Evolutionary conservation across 92 coral and sea anemone species (phyloP).

Genomic region (Muricea muricata): DNA sequence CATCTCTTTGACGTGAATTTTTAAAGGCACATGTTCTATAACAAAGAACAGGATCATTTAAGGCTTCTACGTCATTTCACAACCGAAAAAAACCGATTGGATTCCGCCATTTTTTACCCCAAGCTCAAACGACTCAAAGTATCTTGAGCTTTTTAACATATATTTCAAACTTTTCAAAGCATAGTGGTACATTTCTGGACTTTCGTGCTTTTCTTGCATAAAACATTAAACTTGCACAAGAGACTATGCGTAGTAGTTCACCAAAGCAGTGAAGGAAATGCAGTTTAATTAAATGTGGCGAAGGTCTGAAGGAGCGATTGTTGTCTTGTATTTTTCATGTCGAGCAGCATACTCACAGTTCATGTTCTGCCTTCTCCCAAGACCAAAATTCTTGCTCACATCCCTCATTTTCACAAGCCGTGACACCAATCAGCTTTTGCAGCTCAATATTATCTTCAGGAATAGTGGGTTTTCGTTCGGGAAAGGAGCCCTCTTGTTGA

Average conservation of each 20-base stretch:
- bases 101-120: not conserved
- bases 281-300: not conserved
- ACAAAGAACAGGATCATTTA: not conserved
- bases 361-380: slow-evolving; percentile 84
- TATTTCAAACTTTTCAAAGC: too few relatives aligned
- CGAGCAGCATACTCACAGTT: slow-evolving; percentile 60
- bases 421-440: slow-evolving; percentile 84
- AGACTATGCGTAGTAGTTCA: too few relatives aligned
- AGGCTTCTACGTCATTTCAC: not conserved
- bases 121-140: too few relatives aligned
- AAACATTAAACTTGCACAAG: not conserved
- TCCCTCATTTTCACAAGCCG: slow-evolving; percentile 73
- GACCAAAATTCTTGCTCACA: slow-evolving; percentile 87
- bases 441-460: slow-evolving; percentile 94
- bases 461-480: slow-evolving; percentile 74
- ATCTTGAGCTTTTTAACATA: not conserved
- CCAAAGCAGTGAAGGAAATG: not conserved
- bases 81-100: not conserved
- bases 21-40: not conserved
- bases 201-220: not conserved
- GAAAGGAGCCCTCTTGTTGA: slow-evolving; percentile 77
- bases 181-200: not conserved
- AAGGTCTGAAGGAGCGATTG: not conserved
- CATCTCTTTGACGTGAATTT: not conserved
- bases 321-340: not conserved